A percentile compares a stretch with the other conserved stretches of the same genome.
These are phyloP conservation scores for Andrena dorsata DNA, from an alignment of 2,888 invertebrate genomes.

Conservation along the genomic window DNA sequence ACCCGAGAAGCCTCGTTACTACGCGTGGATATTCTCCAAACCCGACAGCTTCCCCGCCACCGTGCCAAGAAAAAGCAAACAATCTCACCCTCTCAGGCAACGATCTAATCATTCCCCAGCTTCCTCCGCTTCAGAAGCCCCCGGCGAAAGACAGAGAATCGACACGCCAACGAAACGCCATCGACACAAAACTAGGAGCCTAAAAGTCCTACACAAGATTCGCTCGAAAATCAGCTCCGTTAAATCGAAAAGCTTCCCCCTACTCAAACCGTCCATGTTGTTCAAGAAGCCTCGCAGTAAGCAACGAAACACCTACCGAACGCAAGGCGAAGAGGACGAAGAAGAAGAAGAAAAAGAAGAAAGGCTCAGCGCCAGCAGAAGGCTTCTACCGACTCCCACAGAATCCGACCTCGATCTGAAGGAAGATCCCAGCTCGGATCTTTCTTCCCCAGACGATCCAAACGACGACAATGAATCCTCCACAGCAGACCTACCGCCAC, in stretches of 20 bases:
- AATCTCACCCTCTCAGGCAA: not conserved
- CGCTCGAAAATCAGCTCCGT: constrained; percentile 35
- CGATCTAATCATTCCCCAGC: not conserved
- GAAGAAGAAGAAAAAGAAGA: not conserved
- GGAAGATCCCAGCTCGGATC: not conserved
- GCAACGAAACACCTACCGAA: not conserved
- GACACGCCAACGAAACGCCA: not conserved
- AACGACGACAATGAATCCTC: not conserved
- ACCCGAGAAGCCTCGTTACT: constrained; percentile 41
- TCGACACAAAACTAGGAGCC: not conserved
- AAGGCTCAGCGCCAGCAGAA: not conserved
- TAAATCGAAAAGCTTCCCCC: constrained; percentile 41
- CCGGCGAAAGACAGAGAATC: not conserved
- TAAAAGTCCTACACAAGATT: constrained; percentile 27
- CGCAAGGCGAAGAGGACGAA: not conserved
- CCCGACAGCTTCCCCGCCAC: not conserved
- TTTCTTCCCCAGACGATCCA: not conserved
- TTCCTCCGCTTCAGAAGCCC: not conserved
- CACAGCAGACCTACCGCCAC: constrained; percentile 15
- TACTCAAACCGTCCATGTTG: not conserved
- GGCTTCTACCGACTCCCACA: not conserved
- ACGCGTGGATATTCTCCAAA: constrained; percentile 62
- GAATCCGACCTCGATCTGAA: not conserved
- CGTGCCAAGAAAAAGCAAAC: not conserved
- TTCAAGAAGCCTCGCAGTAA: not conserved